phyloP scores from a whole-genome alignment of 2,888 invertebrate genomes.

The Geophilus truncorum region DNA sequence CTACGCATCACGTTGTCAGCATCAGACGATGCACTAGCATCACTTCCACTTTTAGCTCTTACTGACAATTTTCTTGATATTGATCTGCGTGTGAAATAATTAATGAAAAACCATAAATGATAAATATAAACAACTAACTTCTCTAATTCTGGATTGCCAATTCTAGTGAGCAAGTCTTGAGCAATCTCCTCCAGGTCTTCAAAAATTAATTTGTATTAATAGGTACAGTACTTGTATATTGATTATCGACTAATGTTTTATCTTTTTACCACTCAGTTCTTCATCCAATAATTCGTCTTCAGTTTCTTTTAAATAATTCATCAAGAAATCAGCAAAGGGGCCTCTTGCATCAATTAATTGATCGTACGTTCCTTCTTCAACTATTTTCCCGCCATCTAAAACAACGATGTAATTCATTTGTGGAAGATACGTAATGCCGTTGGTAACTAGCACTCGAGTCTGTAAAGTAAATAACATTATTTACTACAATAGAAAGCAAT shows the following conservation, averaged over 20 bases:
- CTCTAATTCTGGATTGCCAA: conserved; percentile 28
- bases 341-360: conserved; percentile 50
- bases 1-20: neutral
- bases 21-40: neutral
- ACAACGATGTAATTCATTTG: conserved; percentile 52
- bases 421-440: conserved; percentile 51
- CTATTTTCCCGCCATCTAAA: conserved; percentile 50
- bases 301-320: conserved; percentile 46
- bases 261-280: conserved; percentile 26
- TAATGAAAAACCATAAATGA: neutral
- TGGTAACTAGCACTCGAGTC: conserved; percentile 53
- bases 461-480: conserved; percentile 39
- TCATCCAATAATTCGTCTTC: conserved; percentile 40
- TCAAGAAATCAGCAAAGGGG: conserved; percentile 53
- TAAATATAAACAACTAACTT: neutral
- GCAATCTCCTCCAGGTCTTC: conserved; percentile 30
- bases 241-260: no score
- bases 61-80: neutral
- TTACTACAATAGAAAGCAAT: no score
- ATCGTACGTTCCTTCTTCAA: conserved; percentile 52
- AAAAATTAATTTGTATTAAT: no score
- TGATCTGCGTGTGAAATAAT: neutral
- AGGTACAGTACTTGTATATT: no score
- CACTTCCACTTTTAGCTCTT: neutral
- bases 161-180: conserved; percentile 28